phyloP scores from a whole-genome alignment of 2,797 vertebrate species.

The Sebastes itinus region DNA sequence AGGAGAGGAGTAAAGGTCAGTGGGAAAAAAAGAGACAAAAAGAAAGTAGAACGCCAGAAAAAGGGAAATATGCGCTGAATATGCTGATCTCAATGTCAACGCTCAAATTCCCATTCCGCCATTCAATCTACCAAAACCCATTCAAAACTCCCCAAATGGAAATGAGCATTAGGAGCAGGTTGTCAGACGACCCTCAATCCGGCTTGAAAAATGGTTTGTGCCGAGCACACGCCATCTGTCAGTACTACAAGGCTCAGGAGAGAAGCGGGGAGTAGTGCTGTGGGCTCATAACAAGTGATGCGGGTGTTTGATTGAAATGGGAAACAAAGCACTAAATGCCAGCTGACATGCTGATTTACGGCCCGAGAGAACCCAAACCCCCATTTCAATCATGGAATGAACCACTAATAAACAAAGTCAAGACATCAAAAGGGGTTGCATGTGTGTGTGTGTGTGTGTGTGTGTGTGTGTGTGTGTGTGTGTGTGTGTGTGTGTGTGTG shows the following conservation, averaged over 20 bases:
- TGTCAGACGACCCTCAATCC: slow-evolving; percentile 44
- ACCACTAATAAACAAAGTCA: slow-evolving; percentile 83
- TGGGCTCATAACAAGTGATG: slow-evolving; percentile 77
- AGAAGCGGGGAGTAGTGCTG: slow-evolving; percentile 61
- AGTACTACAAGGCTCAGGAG: slow-evolving; percentile 71
- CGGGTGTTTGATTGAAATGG: slow-evolving; percentile 85
- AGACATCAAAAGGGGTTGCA: slow-evolving; percentile 67
- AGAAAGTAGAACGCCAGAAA: neutral
- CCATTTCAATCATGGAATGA: slow-evolving; percentile 86
- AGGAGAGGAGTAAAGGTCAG: slow-evolving; percentile 38
- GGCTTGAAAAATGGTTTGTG: slow-evolving; percentile 70
- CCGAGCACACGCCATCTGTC: slow-evolving; percentile 76
- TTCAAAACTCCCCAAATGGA: slow-evolving; percentile 57
- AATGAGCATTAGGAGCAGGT: slow-evolving; percentile 53
- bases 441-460: slow-evolving; percentile 2
- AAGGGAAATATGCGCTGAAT: neutral
- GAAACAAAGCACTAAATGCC: slow-evolving; percentile 86
- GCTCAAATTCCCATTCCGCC: slow-evolving; percentile 43
- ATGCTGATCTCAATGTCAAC: slow-evolving; percentile 30
- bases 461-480: slow-evolving; percentile 2
- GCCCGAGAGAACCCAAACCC: slow-evolving; percentile 74
- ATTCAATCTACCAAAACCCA: slow-evolving; percentile 50
- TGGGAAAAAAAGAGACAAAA: neutral
- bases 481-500: neutral
- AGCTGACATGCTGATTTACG: slow-evolving; percentile 83